Evolutionary conservation across 2,888 invertebrate species (phyloP).

Genomic region (Cyrtodaria siliqua): DNA sequence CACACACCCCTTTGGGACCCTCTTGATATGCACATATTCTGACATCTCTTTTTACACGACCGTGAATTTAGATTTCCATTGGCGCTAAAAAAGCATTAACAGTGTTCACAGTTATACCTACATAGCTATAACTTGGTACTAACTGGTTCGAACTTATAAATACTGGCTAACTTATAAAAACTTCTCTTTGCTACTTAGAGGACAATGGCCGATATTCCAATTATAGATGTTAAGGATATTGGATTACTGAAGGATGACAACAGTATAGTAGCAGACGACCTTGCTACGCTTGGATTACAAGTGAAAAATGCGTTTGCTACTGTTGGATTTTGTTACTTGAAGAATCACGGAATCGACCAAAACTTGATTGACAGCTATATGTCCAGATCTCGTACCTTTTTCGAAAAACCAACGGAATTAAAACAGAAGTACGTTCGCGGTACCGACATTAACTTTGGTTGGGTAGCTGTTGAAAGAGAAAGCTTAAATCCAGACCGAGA

Average conservation of each 20-base stretch:
- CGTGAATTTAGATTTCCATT: too few relatives aligned
- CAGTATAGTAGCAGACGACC: neutral
- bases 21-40: too few relatives aligned
- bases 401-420: constrained; percentile 44
- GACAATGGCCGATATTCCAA: neutral
- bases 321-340: constrained; percentile 59
- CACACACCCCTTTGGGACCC: too few relatives aligned
- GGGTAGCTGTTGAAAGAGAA: constrained; percentile 41
- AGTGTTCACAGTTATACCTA: too few relatives aligned
- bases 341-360: constrained; percentile 57
- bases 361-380: constrained; percentile 21
- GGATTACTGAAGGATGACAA: too few relatives aligned
- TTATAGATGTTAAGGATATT: too few relatives aligned
- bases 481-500: constrained; percentile 34
- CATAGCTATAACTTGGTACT: too few relatives aligned
- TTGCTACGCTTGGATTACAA: constrained; percentile 1
- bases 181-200: too few relatives aligned
- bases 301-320: constrained; percentile 11
- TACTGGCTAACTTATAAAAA: too few relatives aligned
- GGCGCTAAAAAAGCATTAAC: too few relatives aligned
- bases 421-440: constrained; percentile 45
- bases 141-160: too few relatives aligned
- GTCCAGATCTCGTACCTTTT: constrained; percentile 40
- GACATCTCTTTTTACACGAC: too few relatives aligned
- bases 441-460: constrained; percentile 25